phyloP scores from a whole-genome alignment of 2,113 vertebrate genomes.

The Hystrix cristata region DNA sequence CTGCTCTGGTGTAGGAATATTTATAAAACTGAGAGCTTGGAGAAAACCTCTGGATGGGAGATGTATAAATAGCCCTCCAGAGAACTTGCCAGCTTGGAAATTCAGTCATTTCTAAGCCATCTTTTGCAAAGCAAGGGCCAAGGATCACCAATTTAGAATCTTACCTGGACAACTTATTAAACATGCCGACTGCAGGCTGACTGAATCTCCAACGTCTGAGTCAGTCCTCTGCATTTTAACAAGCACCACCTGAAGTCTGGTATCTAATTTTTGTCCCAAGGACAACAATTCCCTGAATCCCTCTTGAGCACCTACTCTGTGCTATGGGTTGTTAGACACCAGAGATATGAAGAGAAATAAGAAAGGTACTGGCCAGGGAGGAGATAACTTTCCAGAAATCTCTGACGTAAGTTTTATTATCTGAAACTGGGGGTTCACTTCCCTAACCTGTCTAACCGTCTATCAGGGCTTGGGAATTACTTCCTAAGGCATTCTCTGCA shows the following conservation, averaged over 20 bases:
- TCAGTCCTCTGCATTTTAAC: constrained; percentile 21
- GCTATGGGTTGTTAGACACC: background rate
- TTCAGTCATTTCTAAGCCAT: background rate
- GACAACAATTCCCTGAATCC: background rate
- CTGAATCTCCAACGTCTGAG: background rate
- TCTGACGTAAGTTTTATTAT: background rate
- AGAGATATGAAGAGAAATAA: background rate
- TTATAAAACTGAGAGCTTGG: background rate
- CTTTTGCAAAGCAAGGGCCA: constrained; percentile 21
- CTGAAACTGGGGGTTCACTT: background rate
- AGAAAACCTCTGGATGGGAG: background rate
- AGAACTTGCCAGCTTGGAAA: background rate
- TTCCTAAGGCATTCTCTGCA: constrained; percentile 35
- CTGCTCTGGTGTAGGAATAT: background rate
- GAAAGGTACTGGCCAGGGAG: background rate
- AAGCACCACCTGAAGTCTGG: background rate
- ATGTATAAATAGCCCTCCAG: background rate
- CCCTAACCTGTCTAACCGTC: background rate
- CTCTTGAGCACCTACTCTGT: background rate
- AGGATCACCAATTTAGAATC: constrained; percentile 19
- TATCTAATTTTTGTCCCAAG: background rate
- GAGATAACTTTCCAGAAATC: background rate
- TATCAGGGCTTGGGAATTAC: background rate
- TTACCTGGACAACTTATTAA: constrained; percentile 18
- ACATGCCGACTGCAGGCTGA: constrained; percentile 23